These are phyloP conservation scores for Netelia inedita DNA, from an alignment of 2,888 invertebrate species.

Conservation along the genomic window DNA sequence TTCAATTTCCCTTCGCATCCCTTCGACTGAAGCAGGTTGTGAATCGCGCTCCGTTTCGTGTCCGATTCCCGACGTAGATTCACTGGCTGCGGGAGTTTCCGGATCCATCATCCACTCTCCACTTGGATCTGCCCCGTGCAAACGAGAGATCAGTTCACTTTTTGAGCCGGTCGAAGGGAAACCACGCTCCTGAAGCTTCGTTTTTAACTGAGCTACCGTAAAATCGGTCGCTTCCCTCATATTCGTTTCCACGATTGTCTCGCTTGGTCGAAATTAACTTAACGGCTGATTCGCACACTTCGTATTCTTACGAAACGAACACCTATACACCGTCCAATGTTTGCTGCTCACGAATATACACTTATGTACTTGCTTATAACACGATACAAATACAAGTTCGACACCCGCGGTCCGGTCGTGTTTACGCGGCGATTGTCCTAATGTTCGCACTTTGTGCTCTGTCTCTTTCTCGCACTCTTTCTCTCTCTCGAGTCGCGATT, in stretches of 20 bases:
- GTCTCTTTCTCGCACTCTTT: no score
- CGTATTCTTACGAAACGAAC: not conserved
- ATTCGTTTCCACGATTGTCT: not conserved
- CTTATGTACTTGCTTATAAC: not conserved
- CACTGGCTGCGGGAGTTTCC: not conserved
- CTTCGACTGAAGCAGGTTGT: not conserved
- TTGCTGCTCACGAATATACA: not conserved
- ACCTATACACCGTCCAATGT: not conserved
- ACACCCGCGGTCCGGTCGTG: not conserved
- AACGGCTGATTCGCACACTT: not conserved
- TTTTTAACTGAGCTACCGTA: slow-evolving; percentile 32
- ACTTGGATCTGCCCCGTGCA: slow-evolving; percentile 26
- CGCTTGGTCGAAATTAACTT: not conserved
- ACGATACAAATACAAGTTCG: not conserved
- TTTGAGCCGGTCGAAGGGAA: slow-evolving; percentile 10
- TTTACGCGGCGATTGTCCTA: no score
- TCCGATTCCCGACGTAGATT: not conserved
- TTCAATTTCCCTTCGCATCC: slow-evolving; percentile 32
- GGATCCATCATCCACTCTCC: slow-evolving; percentile 28
- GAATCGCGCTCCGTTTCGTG: not conserved
- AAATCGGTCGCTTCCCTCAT: slow-evolving; percentile 41
- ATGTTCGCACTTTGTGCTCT: no score
- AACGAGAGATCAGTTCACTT: slow-evolving; percentile 24
- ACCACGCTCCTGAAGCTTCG: slow-evolving; percentile 11
- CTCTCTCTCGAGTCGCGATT: not conserved